A percentile compares a stretch with the other conserved stretches of the same genome.
Evolutionary conservation across 2,888 invertebrate genomes (phyloP).

Genomic region (Tenthredo distinguenda): DNA sequence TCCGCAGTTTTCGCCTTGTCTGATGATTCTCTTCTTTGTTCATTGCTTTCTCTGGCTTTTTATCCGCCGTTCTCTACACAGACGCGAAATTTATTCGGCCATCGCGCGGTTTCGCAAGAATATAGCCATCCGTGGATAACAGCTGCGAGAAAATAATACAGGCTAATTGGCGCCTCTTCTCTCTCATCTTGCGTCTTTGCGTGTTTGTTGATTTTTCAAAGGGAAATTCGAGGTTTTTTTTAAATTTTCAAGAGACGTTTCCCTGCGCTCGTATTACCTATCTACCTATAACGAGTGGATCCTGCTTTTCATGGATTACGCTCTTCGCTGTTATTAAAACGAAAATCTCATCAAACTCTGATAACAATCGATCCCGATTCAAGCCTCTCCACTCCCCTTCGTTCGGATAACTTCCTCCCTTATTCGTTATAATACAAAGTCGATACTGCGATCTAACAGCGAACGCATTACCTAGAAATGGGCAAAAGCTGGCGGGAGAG

Average conservation of each 20-base stretch:
- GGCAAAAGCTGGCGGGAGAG: not conserved
- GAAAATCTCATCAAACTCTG: slow-evolving; percentile 37
- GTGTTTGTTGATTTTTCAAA: slow-evolving; percentile 25
- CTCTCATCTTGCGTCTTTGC: slow-evolving; percentile 12
- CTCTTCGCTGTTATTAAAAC: slow-evolving; percentile 27
- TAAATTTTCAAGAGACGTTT: not conserved
- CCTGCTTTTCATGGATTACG: slow-evolving; percentile 27
- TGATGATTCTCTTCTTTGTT: slow-evolving; percentile 11
- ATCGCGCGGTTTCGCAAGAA: not conserved
- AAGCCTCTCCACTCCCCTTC: not conserved
- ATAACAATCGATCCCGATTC: slow-evolving; percentile 33
- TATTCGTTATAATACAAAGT: not conserved
- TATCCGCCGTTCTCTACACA: not conserved
- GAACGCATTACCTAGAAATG: not conserved
- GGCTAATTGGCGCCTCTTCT: slow-evolving; percentile 9
- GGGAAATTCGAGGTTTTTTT: not conserved
- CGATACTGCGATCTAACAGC: slow-evolving; percentile 19
- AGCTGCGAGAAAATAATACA: slow-evolving; percentile 13
- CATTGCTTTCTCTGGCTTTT: not conserved
- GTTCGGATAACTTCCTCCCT: not conserved
- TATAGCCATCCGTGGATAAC: not conserved
- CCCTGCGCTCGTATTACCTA: not conserved
- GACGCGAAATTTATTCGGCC: not conserved
- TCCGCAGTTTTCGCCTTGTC: slow-evolving; percentile 2
- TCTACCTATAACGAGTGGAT: not conserved